Conservation (phyloP, 2,797 vertebrate genomes). For the Paramormyrops hopkinsi region DNA sequence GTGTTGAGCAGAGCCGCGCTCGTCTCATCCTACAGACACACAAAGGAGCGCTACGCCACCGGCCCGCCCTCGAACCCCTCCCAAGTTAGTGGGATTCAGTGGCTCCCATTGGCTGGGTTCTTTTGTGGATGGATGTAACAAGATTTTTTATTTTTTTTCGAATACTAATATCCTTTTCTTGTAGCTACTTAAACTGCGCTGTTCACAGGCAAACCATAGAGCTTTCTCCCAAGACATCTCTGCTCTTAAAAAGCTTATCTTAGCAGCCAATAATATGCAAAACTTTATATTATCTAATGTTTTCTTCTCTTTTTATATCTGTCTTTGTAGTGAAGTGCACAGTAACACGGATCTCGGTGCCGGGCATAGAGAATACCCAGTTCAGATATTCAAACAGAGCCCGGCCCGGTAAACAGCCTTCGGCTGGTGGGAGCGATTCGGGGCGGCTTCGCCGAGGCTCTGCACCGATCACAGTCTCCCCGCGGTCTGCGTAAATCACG, state of each 20-base stretch:
- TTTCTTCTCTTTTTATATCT: background rate
- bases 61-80: no score
- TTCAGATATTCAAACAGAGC: background rate
- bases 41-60: background rate
- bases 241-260: background rate
- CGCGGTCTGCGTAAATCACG: background rate
- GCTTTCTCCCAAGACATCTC: background rate
- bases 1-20: background rate
- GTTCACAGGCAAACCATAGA: background rate
- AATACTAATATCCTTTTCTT: background rate
- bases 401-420: background rate
- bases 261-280: background rate
- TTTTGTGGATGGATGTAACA: background rate
- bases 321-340: background rate
- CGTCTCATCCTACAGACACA: background rate
- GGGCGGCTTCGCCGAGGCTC: no score
- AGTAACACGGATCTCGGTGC: background rate
- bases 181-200: background rate
- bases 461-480: background rate
- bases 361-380: background rate
- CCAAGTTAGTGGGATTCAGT: background rate
- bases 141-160: background rate
- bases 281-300: background rate
- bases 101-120: background rate
- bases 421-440: background rate